A percentile compares a stretch with the other conserved stretches of the same genome.
These are phyloP conservation scores for Sciurus carolinensis DNA, from an alignment of 2,797 vertebrate species.

Conservation along the genomic window DNA sequence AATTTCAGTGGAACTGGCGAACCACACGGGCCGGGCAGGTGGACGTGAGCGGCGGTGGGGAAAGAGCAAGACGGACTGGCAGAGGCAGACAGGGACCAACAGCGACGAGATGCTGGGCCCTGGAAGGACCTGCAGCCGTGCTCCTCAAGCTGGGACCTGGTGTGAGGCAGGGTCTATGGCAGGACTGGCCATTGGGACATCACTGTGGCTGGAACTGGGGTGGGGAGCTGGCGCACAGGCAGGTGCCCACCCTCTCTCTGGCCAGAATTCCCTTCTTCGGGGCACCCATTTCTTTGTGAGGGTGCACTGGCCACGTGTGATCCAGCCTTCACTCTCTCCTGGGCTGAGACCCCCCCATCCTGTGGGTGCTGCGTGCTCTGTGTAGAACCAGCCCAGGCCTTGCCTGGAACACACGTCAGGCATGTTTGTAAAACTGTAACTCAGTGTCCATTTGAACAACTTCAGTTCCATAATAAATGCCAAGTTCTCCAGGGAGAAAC, in stretches of 20 bases:
- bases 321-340: fast-evolving
- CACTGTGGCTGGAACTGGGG: background rate
- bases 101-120: fast-evolving
- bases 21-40: fast-evolving
- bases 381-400: fast-evolving
- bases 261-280: background rate
- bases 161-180: background rate
- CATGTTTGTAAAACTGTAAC: background rate
- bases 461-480: background rate
- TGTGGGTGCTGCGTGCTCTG: fast-evolving
- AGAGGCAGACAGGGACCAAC: background rate
- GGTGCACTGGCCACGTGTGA: fast-evolving
- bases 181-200: background rate
- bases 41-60: too few relatives aligned
- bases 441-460: background rate
- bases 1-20: too few relatives aligned
- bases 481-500: background rate
- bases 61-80: background rate
- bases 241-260: fast-evolving
- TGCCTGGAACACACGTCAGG: background rate
- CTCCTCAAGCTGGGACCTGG: background rate
- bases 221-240: fast-evolving
- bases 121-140: fast-evolving
- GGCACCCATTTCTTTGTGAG: background rate
- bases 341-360: background rate